These are phyloP conservation scores for Sisyra terminalis DNA, from an alignment of 2,888 invertebrate genomes.

Conservation along the genomic window DNA sequence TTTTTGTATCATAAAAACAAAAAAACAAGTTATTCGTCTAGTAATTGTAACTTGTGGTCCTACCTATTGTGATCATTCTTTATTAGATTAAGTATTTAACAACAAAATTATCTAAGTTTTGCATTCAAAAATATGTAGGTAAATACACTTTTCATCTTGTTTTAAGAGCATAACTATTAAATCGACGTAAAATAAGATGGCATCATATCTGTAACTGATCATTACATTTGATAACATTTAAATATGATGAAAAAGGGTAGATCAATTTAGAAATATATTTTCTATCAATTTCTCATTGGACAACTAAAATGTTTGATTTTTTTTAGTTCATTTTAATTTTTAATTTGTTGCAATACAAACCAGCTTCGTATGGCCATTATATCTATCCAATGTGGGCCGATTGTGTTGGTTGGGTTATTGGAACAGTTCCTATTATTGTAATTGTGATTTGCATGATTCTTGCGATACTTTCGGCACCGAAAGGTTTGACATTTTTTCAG, in stretches of 20 bases:
- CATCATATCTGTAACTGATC: too few species aligned
- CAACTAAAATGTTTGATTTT: slow-evolving; percentile 6
- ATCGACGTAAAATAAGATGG: too few species aligned
- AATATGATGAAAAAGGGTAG: too few species aligned
- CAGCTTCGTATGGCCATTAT: slow-evolving; percentile 54
- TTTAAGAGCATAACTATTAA: too few species aligned
- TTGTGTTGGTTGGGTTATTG: slow-evolving; percentile 57
- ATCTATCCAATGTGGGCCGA: slow-evolving; percentile 71
- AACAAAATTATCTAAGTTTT: neutral
- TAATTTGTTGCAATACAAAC: slow-evolving; percentile 65
- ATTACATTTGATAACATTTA: too few species aligned
- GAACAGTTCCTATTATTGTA: slow-evolving; percentile 54
- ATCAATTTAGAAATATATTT: too few species aligned
- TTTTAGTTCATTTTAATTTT: slow-evolving; percentile 56
- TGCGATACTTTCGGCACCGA: slow-evolving; percentile 38
- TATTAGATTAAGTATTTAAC: neutral
- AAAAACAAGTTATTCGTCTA: too few species aligned
- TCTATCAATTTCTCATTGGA: neutral
- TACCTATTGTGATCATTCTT: too few species aligned
- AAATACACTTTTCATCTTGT: too few species aligned
- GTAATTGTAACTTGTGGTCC: too few species aligned
- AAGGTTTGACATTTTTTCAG: slow-evolving; percentile 36
- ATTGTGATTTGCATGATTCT: slow-evolving; percentile 41
- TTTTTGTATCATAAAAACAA: too few species aligned
- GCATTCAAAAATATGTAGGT: too few species aligned